A percentile compares a stretch with the other conserved stretches of the same genome.
Evolutionary conservation across 2,888 invertebrate species (phyloP).

Genomic region (Choristoneura rosaceana): DNA sequence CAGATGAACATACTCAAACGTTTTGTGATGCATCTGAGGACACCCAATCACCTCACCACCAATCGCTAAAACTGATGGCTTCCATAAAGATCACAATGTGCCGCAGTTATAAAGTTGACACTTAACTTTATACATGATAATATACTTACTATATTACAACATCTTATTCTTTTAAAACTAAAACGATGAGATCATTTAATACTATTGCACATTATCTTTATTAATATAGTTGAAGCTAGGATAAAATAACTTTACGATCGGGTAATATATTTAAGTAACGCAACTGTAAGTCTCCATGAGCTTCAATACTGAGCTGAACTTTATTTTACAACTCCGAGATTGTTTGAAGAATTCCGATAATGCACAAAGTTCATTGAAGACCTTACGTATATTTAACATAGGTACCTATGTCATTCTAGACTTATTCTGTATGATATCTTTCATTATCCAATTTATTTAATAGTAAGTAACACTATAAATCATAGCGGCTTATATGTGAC

Average conservation of each 20-base stretch:
- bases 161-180: background rate
- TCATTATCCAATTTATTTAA: background rate
- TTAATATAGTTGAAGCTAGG: slow-evolving; percentile 8
- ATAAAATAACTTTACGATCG: background rate
- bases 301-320: background rate
- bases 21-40: background rate
- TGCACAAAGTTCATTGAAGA: background rate
- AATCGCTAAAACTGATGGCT: background rate
- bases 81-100: background rate
- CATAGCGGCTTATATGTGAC: too few species aligned
- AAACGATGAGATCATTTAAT: slow-evolving; percentile 3
- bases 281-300: slow-evolving; percentile 1
- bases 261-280: slow-evolving; percentile 8
- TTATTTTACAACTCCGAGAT: slow-evolving; percentile 4
- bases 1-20: background rate
- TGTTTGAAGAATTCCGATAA: background rate
- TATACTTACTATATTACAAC: background rate
- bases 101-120: background rate
- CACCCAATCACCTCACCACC: too few species aligned
- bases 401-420: background rate
- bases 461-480: too few species aligned
- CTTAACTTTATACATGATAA: background rate
- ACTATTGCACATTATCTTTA: background rate
- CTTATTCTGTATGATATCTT: background rate
- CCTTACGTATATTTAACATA: background rate